Evolutionary conservation across 2,888 invertebrate species (phyloP), one percentile per base, ranked within the genome.

Genomic region (Lissocephala sabroskyi): DNA sequence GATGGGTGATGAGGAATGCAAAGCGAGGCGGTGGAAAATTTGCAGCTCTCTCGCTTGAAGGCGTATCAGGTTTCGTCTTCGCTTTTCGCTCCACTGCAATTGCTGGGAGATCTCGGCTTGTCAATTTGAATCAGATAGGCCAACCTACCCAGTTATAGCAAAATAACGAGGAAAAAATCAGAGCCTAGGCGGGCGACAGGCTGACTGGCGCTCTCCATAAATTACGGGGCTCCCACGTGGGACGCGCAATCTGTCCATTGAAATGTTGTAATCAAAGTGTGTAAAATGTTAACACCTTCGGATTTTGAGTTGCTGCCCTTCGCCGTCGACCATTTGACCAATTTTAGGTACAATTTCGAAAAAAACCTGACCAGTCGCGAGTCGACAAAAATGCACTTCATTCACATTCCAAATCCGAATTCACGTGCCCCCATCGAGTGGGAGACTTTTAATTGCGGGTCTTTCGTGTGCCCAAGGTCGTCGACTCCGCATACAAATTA

Each of bases 11-110:
- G n/a, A n/a, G n/a, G 57, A 62, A 75, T 71, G 68, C 68, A 67
- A 75, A 45, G 56, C 67, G 76, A 68, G 65, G 76, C 74, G 37
- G 23, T 23, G 4, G 23, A 23, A 23, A 23, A 23, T 7, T 23
- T 23, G 36, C 39, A 28, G 32, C 41, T 23, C 45, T 48, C 41
- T 51, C 50, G 62, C 67, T 68, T 75, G 76, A 75, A 70, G 68
- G 59, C 68, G 76, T 76, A 70, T 70, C 73, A 63, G 62, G 76
- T 70, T 70, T 67, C 67, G 75, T 67, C 71, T 74, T 70, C 61
- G 64, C 65, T 73, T 73, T 30, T 64, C 59, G 63, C 59, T 62
- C 55, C 63, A 62, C 60, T 67, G 76, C 62, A 67, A 66, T 58
- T 66, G 56, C 62, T 52, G 49, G 58, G 51, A 52, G 54, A 67